Evolutionary conservation across 2,888 invertebrate genomes (phyloP), one percentile per base, ranked within the genome.

Genomic region (Andrena trimmerana): DNA sequence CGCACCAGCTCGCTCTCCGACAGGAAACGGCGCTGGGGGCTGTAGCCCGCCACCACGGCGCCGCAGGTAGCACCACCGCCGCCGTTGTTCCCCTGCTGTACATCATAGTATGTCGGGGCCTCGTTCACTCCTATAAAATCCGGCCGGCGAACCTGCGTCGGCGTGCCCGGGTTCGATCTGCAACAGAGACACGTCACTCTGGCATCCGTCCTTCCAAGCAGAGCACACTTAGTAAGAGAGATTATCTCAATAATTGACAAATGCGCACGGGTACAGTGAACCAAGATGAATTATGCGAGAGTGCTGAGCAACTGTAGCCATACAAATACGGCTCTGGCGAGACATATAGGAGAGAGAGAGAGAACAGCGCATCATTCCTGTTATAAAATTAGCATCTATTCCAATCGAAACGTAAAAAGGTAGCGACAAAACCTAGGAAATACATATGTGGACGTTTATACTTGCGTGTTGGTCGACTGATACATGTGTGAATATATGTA

Each of bases 101-200:
- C 91, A 82, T 94, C 94, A 81, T 94, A 94, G 81, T 94, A 93
- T 77, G 93, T 92, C 70, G 91, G 92, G 83, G 91, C 89, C 73
- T 94, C 91, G 78, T 91, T 87, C 89, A 97, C 97, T 90, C 97
- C 96, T 94, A 98, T 97, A 95, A 98, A 98, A 95, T 98, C 98
- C 79, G 98, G 98, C 89, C 98, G 96, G 92, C 97, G 96, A 90
- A 97, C 97, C 95, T 97, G 97, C 92, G 98, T 98, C 92, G 98
- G 98, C 92, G 98, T 98, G 94, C 98, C 97, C 91, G 98, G 98
- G 95, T 98, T 98, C 90, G 98, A 98, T 96, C 98, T 98, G 96
- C 36, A 93, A 93, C 86, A 92, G 66, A 89, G 68, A 81, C 81
- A n/a, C 27, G 13, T 31, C 13, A 67, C 75, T 65, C 86, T 78